Base-by-base conservation (phyloP, 2,888 invertebrate species). In the Alsophila aescularia region DNA sequence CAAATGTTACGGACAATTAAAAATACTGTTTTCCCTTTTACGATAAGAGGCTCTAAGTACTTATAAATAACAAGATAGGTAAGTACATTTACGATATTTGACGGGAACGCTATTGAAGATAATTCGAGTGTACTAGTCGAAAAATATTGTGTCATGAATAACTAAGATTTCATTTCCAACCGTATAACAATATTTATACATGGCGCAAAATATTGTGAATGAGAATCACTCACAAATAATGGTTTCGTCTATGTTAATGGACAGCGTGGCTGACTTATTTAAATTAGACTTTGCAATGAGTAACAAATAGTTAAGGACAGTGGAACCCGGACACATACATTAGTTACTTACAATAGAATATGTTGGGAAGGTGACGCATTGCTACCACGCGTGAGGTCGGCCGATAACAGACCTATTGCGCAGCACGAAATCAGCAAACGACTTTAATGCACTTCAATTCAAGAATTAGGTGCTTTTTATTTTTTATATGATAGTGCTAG, bases 381-480 rank as follows among this genome's bases (percentile, higher is more conserved):
- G n/a, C 69, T 62, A 66, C 62, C 60, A 60, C 52, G 55, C 49
- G 59, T 70, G 72, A 77, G 75, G 75, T 74, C 75, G 75, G 49
- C 66, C 50, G 78, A 80, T 77, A 79, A 66, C 72, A 73, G 70
- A 67, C 66, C 70, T 79, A 82, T 83, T 85, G 81, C 82, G 81
- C 77, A 79, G 78, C 72, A 62, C 68, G 63, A 69, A 74, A 69
- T 69, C 67, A 64, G 63, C 31, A 37, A 9, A 37, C n/a, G 15
- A 45, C 34, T 34, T 34, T 43, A 18, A 43, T 43, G 13, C 43
- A 34, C 34, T 43, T 41, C n/a, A 29, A 34, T 32, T 34, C 13
- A 13, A 24, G 24, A 24, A 8, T 24, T 24, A 24, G 24, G 12
- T 16, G 31, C 31, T 42, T 42, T 32, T 31, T 32, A 32, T 27